A percentile compares a stretch with the other conserved stretches of the same genome.
Evolutionary conservation across 2,797 vertebrate genomes (phyloP).

Genomic region (Silurus lanzhouensis): DNA sequence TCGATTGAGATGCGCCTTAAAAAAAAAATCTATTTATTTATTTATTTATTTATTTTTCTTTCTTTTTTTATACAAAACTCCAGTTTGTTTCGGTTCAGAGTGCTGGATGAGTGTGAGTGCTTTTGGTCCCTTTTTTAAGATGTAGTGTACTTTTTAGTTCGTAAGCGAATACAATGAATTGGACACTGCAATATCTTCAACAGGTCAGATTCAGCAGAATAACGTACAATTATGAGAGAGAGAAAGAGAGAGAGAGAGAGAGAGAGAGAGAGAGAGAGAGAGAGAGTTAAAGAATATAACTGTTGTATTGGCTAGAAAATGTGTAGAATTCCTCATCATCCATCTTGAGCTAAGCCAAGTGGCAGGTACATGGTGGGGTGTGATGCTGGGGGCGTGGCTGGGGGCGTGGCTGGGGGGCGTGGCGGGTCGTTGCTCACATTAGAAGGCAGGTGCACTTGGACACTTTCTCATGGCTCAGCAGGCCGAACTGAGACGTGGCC

Average conservation of each 20-base stretch:
- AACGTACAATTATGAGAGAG: constrained; percentile 5
- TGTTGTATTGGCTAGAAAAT: constrained; percentile 16
- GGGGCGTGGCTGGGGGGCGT: too few relatives aligned
- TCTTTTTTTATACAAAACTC: constrained; percentile 18
- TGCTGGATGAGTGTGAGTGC: constrained; percentile 6
- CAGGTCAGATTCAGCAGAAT: neutral
- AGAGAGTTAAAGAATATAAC: neutral
- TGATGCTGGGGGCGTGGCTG: too few relatives aligned
- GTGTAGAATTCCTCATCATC: neutral
- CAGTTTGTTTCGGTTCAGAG: constrained; percentile 17
- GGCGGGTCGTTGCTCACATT: constrained; percentile 61
- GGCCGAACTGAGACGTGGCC: constrained; percentile 65
- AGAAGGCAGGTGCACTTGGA: constrained; percentile 72
- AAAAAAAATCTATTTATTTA: neutral
- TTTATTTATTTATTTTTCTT: neutral
- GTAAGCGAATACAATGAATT: neutral
- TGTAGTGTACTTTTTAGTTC: neutral
- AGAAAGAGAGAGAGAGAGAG: neutral
- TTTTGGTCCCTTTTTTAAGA: constrained; percentile 20
- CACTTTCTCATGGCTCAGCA: constrained; percentile 62
- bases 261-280: constrained; percentile 1
- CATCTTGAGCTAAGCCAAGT: neutral
- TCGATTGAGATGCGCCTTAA: too few relatives aligned
- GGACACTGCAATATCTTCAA: neutral
- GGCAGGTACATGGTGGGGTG: too few relatives aligned